These are phyloP conservation scores for Coreoperca whiteheadi DNA, from an alignment of 2,113 vertebrate species.

Conservation along the genomic window DNA sequence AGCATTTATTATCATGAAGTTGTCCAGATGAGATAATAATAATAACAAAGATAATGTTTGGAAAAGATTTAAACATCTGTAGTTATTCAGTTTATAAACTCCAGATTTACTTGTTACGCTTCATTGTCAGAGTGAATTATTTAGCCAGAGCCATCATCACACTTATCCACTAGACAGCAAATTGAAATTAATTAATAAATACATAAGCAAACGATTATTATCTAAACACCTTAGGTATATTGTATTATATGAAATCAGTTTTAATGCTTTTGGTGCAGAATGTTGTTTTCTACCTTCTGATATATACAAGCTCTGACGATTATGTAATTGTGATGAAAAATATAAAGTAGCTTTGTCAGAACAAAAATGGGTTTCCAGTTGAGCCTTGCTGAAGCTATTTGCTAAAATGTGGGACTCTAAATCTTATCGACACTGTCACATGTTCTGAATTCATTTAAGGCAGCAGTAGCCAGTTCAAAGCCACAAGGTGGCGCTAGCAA, in stretches of 20 bases:
- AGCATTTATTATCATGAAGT: not conserved
- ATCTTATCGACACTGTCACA: not conserved
- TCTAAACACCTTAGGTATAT: no score
- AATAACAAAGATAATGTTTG: not conserved
- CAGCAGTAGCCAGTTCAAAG: not conserved
- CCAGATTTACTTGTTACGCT: not conserved
- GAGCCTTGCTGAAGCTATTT: not conserved
- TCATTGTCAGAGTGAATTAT: not conserved
- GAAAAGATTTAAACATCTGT: not conserved
- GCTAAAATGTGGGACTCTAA: not conserved
- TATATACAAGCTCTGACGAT: not conserved
- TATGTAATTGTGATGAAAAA: not conserved
- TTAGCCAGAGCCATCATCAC: not conserved
- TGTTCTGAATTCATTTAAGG: not conserved
- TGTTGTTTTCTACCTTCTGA: not conserved
- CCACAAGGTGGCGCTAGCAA: slow-evolving; percentile 48
- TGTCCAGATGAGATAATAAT: not conserved
- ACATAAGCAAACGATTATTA: not conserved
- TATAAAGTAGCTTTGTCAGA: not conserved
- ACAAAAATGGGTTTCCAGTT: no score
- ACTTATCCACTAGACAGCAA: not conserved
- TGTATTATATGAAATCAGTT: not conserved
- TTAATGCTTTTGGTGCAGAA: not conserved
- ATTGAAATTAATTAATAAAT: not conserved
- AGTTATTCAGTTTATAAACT: not conserved